Evolutionary conservation across 2,888 invertebrate species (phyloP), one percentile per base, ranked within the genome.

Genomic region (Drosophila anceps): DNA sequence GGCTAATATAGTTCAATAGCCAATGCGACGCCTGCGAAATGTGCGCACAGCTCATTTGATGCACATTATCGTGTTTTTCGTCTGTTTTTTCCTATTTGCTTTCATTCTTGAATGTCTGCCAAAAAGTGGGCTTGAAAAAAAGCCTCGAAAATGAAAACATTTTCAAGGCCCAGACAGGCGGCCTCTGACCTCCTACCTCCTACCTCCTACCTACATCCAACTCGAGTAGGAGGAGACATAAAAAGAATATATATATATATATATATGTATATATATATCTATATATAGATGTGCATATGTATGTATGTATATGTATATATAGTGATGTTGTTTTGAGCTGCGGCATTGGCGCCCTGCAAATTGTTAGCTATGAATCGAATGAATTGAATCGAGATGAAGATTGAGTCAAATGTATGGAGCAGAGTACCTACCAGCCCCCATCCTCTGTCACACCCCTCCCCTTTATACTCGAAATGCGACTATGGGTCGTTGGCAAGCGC

Each of bases 31-130:
- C 87, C 84, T 75, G 69, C 69, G 81, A 88, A 88, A 84, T 88
- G 89, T 86, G 79, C 76, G 81, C 89, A 88, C 89, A 88, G 87
- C 84, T 84, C 89, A 88, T 84, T 88, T 88, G 88, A 88, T 84
- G 84, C 84, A 88, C 84, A 84, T 88, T 88, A 84, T 88, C 87
- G 74, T 86, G 83, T 82, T 77, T 70, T 73, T 66, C 58, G 44
- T 62, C 62, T 63, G 65, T 79, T 69, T 69, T 65, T 57, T 53
- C n/a, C 39, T 57, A 31, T 18, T 64, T 33, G 6, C 41, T 39
- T 85, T 39, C 20, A 41, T 48, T 75, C 73, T 84, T 84, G 84
- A 88, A 81, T 73, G 76, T 58, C 71, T 84, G 84, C 84, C 84
- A 84, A 88, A 67, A 55, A 55, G 48, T 51, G 48, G 68, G 53